Evolutionary conservation across 2,797 vertebrate species (phyloP), one percentile per base, ranked within the genome.

Genomic region (Apogon hyalosoma): DNA sequence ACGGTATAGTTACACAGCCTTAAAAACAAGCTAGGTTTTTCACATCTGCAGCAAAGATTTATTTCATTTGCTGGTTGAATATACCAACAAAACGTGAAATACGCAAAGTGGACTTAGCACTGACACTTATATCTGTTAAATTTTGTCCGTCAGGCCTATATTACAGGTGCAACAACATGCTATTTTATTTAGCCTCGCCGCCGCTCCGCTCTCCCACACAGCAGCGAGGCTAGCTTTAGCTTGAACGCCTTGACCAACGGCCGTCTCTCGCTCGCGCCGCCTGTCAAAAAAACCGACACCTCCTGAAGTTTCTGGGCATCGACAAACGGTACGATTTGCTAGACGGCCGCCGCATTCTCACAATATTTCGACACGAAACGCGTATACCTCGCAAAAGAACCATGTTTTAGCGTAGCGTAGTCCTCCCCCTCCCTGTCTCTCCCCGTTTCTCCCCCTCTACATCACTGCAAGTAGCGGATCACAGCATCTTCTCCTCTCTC

Each of bases 381-480:
- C 69, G 53, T 18, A 76, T 53, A 78, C 77, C 77, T 36, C 75
- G 80, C 80, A 73, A 79, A 84, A 86, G 87, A 86, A 87, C 75
- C 92, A 91, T 90, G 85, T 88, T 79, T 83, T 75, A 77, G 69
- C 75, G 85, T 75, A 72, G 85, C 85, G 75, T 70, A 60, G 82
- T 85, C 76, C 77, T 54, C 82, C 82, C 72, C 52, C 82, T 66
- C 79, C 79, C 78, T 82, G 67, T 42, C 79, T 85, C 56, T 71
- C 54, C 76, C 65, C 40, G 69, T 69, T 71, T 71, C 75, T 39
- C 40, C 53, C 74, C 78, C 33, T 73, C 90, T 87, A 88, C 85
- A 84, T 93, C 93, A 80, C 95, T 80, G 93, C 93, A 72, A 94
- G 94, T 90, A 90, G 94, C 88, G 92, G 92, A 69, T 95, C 95